Base-by-base conservation (phyloP, 1,140 invertebrate species). In the Orussus abietinus region DNA sequence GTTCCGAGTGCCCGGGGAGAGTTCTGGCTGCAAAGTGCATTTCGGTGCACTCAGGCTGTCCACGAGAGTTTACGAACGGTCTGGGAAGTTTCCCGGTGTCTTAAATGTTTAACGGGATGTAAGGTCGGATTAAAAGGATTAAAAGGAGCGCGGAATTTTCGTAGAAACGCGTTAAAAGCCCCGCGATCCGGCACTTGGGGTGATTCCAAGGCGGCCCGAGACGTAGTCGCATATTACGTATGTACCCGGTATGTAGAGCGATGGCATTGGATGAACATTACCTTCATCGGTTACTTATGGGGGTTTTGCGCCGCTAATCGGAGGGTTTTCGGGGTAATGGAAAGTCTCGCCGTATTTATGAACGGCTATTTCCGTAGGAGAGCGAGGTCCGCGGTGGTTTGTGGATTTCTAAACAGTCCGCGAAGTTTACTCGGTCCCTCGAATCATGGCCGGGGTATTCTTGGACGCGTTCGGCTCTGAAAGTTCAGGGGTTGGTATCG, bases 171-270 rank as follows among this genome's bases (percentile, higher is more conserved):
- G 43, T 31, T 40, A 32, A 35, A 53, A 49, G 42, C 52, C 48
- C 39, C 32, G 48, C 43, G 39, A 50, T 46, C 42, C 38, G 17
- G 48, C 57, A 62, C 50, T 62, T 60, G 53, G 48, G 13, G 51
- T 53, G 59, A 53, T 60, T 60, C 59, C 29, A 28, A 10, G 45
- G 35, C 30, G 37, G 32, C 36, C n/a, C n/a, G n/a, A n/a, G n/a
- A n/a, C n/a, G n/a, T n/a, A n/a, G n/a, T n/a, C n/a, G n/a, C n/a
- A n/a, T n/a, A n/a, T n/a, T n/a, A n/a, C n/a, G n/a, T n/a, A n/a
- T n/a, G n/a, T n/a, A n/a, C n/a, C n/a, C n/a, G n/a, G n/a, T n/a
- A n/a, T n/a, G n/a, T n/a, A n/a, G n/a, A n/a, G n/a, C n/a, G n/a
- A n/a, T n/a, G n/a, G n/a, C n/a, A n/a, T n/a, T n/a, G n/a, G n/a